phyloP scores from a whole-genome alignment of 2,797 vertebrate genomes.

The Sebastes taczanowskii region DNA sequence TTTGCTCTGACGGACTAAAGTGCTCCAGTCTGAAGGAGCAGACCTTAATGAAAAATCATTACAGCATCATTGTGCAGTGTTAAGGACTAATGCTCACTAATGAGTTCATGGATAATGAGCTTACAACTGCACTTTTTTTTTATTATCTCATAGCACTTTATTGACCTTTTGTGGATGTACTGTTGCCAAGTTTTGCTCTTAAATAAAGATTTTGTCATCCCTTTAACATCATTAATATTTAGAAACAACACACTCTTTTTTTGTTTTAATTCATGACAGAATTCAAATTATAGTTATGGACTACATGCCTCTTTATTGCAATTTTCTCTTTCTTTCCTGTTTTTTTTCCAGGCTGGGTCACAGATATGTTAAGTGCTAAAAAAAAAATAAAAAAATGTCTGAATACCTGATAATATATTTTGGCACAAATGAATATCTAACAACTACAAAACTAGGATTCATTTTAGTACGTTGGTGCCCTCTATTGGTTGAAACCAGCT shows the following conservation, averaged over 20 bases:
- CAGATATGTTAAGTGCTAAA: neutral
- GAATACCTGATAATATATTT: neutral
- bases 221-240: neutral
- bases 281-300: neutral
- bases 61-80: neutral
- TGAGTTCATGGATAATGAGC: slow-evolving; percentile 8
- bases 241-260: neutral
- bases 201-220: fast-evolving
- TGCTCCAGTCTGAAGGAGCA: neutral
- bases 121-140: neutral
- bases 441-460: neutral
- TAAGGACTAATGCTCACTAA: neutral
- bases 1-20: neutral
- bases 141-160: neutral
- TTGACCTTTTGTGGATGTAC: neutral
- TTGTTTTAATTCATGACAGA: neutral
- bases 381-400: too few relatives aligned
- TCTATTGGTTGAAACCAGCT: slow-evolving; percentile 40
- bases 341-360: neutral
- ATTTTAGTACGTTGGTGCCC: slow-evolving; percentile 45
- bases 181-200: neutral
- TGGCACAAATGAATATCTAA: neutral
- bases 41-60: neutral
- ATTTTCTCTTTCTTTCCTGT: neutral
- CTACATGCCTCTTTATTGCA: neutral